These are phyloP conservation scores for Serinus canaria DNA, from an alignment of 2,113 vertebrate genomes.

Conservation along the genomic window DNA sequence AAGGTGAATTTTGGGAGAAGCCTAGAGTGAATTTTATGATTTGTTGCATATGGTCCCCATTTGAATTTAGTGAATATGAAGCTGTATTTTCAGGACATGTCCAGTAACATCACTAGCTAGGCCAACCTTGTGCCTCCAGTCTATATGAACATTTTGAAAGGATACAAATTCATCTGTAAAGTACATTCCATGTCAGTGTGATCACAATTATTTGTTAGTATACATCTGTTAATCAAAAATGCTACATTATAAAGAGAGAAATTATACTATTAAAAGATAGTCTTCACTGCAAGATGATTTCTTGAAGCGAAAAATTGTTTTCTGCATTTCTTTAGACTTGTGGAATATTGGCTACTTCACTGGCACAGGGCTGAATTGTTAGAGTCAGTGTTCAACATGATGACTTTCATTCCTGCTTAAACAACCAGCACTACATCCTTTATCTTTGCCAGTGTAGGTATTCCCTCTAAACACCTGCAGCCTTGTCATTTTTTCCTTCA, in stretches of 20 bases:
- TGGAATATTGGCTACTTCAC: neutral
- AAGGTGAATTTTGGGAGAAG: neutral
- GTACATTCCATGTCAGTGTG: neutral
- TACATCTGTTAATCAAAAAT: neutral
- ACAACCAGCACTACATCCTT: neutral
- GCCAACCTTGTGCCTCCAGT: neutral
- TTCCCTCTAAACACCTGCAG: neutral
- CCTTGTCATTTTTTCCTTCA: neutral
- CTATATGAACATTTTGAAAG: neutral
- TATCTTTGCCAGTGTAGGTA: neutral
- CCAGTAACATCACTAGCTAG: neutral
- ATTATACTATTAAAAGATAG: neutral
- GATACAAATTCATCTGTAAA: neutral
- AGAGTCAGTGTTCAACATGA: neutral
- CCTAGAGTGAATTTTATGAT: neutral
- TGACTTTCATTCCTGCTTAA: neutral
- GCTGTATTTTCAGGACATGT: neutral
- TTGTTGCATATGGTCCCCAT: neutral
- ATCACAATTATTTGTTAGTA: neutral
- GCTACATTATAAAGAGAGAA: neutral
- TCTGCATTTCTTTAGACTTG: neutral
- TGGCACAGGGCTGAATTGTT: neutral
- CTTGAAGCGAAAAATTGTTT: neutral
- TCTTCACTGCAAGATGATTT: neutral
- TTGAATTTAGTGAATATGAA: neutral